Base-by-base conservation (phyloP, 2,113 vertebrate species). In the Lethenteron reissneri region DNA sequence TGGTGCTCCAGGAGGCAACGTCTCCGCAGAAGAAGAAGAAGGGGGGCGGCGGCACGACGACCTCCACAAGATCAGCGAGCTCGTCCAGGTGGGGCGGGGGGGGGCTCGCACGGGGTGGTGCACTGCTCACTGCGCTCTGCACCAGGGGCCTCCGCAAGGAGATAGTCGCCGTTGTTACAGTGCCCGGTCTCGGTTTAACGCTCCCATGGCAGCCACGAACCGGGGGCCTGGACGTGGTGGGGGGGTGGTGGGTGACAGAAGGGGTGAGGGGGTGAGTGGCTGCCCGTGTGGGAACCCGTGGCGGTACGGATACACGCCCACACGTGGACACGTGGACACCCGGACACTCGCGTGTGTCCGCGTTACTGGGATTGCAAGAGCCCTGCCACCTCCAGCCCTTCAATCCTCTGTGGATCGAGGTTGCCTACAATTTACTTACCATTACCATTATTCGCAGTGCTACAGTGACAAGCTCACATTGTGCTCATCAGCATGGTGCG, bases 21-120 rank as follows among this genome's bases (percentile, higher is more conserved):
- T 95, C 97, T 71, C 92, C 94, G 10, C 97, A 99, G 85, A 99
- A 99, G 81, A 94, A 94, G 75, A 68, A 68, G 21, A 21, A 21
- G 21, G 62, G 62, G 8, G 41, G 41, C 41, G 88, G 88, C 0
- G 88, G 87, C 0, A 84, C 9, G 90, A 99, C 1, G 94, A 99
- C 74, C 81, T 99, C 25, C 94, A 99, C 77, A 84, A 89, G 75
- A 95, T 99, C 80, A 96, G 88, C 6, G 94, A 99, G 72, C 86
- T 99, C 13, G 96, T 99, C 78, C 94, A 99, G 91, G 94, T 97
- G 25, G 57, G 21, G n/a, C 9, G 9, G 2, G n/a, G 17, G 17
- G 17, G 17, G 17, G 17, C n/a, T 69, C 9, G n/a, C 9, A 21
- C 9, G 21, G 21, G 21, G 8, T 17, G 2, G 21, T 69, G n/a